phyloP scores from a whole-genome alignment of 2,888 invertebrate species.

The Sesamia inferens region DNA sequence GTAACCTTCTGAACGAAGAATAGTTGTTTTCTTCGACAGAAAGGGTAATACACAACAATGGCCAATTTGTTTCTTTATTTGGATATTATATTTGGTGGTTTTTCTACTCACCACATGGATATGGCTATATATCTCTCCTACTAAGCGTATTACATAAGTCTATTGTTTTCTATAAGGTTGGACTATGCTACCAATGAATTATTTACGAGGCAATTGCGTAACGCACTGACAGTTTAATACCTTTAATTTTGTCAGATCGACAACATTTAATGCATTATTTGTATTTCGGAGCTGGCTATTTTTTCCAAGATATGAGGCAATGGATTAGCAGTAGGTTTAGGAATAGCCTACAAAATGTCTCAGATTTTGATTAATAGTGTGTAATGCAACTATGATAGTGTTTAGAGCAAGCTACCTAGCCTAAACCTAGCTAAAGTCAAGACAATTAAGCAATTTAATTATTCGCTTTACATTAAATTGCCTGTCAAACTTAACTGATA shows the following conservation, averaged over 20 bases:
- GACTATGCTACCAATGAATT: constrained; percentile 18
- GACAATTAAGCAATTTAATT: no score
- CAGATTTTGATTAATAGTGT: neutral
- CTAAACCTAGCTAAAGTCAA: no score
- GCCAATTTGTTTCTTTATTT: constrained; percentile 22
- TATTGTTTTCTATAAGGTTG: constrained; percentile 9
- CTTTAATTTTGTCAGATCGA: neutral
- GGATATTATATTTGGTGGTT: constrained; percentile 8
- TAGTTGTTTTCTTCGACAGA: constrained; percentile 3
- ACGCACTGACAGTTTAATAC: neutral
- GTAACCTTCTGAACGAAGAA: constrained; percentile 6
- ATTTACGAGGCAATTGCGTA: neutral
- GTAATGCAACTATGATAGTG: neutral
- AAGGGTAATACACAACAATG: constrained; percentile 10
- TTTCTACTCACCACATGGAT: neutral
- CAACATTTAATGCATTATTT: neutral
- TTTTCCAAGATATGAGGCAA: neutral
- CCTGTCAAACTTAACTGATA: constrained; percentile 28
- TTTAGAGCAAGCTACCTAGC: no score
- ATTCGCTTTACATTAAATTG: constrained; percentile 37
- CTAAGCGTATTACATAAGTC: constrained; percentile 4
- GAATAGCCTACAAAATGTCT: no score
- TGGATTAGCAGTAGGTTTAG: neutral
- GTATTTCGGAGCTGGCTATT: neutral
- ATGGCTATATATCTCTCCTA: neutral